Percentiles rank a stretch among this genome's conserved stretches.
Conservation (phyloP, 2,888 invertebrate genomes). For the Trilocha varians region DNA sequence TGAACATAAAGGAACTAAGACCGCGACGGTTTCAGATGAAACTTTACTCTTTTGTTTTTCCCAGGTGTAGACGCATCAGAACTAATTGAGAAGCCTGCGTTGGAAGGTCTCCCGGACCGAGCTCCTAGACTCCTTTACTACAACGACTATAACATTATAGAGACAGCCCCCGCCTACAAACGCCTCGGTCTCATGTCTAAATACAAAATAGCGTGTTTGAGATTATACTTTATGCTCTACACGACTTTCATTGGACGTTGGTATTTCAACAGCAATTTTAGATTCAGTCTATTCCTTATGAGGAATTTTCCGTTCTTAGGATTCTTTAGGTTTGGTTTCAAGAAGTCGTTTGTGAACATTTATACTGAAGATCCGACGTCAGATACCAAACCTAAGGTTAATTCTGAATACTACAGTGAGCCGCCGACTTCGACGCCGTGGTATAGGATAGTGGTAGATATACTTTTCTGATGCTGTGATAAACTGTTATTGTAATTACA, state of each 20-base stretch:
- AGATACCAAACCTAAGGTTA: slow-evolving; percentile 38
- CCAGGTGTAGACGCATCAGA: slow-evolving; percentile 41
- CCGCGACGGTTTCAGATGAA: no score
- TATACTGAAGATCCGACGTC: slow-evolving; percentile 54
- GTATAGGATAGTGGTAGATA: slow-evolving; percentile 28
- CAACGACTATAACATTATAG: slow-evolving; percentile 50
- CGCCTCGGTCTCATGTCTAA: slow-evolving; percentile 30
- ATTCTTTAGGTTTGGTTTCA: slow-evolving; percentile 76
- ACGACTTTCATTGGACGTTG: slow-evolving; percentile 67
- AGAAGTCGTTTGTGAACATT: slow-evolving; percentile 75
- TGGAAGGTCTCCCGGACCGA: slow-evolving; percentile 33
- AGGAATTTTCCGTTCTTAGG: slow-evolving; percentile 80
- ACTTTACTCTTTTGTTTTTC: slow-evolving; percentile 7
- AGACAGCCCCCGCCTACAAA: slow-evolving; percentile 59
- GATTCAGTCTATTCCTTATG: slow-evolving; percentile 74
- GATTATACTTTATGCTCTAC: slow-evolving; percentile 35
- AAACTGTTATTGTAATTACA: no score
- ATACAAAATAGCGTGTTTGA: slow-evolving; percentile 33
- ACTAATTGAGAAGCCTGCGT: slow-evolving; percentile 29
- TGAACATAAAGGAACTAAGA: no score
- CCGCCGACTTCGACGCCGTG: slow-evolving; percentile 27
- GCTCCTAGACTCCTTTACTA: slow-evolving; percentile 41
- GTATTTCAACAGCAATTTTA: slow-evolving; percentile 75
- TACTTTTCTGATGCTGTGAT: slow-evolving; percentile 29
- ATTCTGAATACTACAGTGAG: slow-evolving; percentile 43